Conservation (phyloP, 2,113 vertebrate genomes). For the Phalacrocorax brasilianus region DNA sequence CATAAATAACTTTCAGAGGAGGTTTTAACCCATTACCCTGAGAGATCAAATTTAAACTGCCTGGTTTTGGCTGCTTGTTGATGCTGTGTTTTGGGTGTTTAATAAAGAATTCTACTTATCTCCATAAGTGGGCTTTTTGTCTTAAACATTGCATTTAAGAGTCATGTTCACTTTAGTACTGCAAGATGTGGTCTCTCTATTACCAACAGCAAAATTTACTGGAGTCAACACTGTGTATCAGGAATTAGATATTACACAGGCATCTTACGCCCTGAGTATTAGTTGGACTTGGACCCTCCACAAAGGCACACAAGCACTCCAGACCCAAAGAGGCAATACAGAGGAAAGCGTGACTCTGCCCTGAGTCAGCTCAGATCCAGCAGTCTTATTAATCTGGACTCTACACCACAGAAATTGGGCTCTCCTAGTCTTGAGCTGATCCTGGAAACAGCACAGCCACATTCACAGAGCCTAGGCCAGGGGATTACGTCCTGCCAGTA, state of each 20-base stretch:
- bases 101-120: neutral
- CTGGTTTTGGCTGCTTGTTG: neutral
- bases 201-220: neutral
- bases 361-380: neutral
- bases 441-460: constrained; percentile 30
- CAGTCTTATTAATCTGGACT: neutral
- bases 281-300: neutral
- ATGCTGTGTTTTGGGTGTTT: neutral
- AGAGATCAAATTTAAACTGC: neutral
- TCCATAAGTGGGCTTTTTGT: neutral
- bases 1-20: neutral
- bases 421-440: neutral
- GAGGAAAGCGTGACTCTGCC: neutral
- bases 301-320: neutral
- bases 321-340: neutral
- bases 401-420: constrained; percentile 1
- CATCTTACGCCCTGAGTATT: neutral
- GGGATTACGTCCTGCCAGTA: neutral
- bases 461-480: neutral
- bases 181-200: neutral
- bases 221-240: neutral
- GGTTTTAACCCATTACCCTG: neutral
- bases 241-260: neutral
- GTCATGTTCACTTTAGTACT: neutral
- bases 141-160: neutral